A percentile compares a stretch with the other conserved stretches of the same genome.
Evolutionary conservation across 2,888 invertebrate genomes (phyloP).

Genomic region (Leptinotarsa tumamoca): DNA sequence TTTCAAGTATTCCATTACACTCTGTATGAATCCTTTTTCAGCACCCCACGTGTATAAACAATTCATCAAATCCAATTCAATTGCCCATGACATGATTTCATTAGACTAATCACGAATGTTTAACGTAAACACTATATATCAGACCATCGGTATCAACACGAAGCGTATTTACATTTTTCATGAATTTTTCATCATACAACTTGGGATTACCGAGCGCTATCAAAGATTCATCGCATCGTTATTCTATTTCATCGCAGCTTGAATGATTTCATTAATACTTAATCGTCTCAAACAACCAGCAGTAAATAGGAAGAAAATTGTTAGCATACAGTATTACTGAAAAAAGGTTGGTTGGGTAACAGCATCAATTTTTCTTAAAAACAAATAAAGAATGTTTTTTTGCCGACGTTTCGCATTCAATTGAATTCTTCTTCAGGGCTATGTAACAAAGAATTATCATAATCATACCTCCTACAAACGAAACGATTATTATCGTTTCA

Average conservation of each 20-base stretch:
- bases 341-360: too few species aligned
- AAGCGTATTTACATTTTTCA: constrained; percentile 5
- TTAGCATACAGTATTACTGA: too few species aligned
- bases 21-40: too few species aligned
- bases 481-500: too few species aligned
- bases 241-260: constrained; percentile 1
- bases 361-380: too few species aligned
- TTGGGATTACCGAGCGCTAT: constrained; percentile 3
- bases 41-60: too few species aligned
- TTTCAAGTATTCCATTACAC: too few species aligned
- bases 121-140: constrained; percentile 10
- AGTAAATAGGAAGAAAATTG: background rate
- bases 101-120: constrained; percentile 4
- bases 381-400: too few species aligned
- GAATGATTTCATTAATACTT: constrained; percentile 9
- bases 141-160: background rate
- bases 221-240: constrained; percentile 10
- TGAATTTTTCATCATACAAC: constrained; percentile 10
- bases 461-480: too few species aligned
- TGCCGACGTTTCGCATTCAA: too few species aligned
- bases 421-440: too few species aligned
- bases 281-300: constrained; percentile 6
- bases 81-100: background rate
- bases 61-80: background rate
- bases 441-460: too few species aligned